A percentile compares a stretch with the other conserved stretches of the same genome.
Evolutionary conservation across 2,113 vertebrate genomes (phyloP).

Genomic region (Pangasianodon gigas): DNA sequence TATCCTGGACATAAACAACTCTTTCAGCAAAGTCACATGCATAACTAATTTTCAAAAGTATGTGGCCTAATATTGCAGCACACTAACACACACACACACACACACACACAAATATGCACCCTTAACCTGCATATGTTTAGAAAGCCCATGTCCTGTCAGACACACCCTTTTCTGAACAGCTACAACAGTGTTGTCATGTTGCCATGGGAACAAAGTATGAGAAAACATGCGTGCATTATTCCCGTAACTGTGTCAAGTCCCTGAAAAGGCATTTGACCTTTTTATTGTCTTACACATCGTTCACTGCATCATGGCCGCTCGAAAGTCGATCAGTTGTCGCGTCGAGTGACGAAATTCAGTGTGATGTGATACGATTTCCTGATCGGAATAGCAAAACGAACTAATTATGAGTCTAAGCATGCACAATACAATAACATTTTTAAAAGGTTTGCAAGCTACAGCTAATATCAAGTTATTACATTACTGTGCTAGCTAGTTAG

Average conservation of each 20-base stretch:
- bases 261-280: neutral
- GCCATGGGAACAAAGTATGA: constrained; percentile 35
- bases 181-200: constrained; percentile 30
- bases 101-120: constrained; percentile 19
- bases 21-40: neutral
- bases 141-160: constrained; percentile 22
- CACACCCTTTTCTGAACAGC: constrained; percentile 37
- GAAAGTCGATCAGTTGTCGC: no score
- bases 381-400: neutral
- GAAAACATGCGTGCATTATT: constrained; percentile 27
- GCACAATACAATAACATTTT: neutral
- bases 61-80: neutral
- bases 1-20: neutral
- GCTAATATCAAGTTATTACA: neutral
- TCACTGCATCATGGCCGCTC: neutral
- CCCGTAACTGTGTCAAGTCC: neutral
- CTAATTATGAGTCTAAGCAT: neutral
- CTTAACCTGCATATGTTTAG: constrained; percentile 14
- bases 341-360: neutral
- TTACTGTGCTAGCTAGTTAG: neutral
- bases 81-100: neutral
- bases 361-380: neutral
- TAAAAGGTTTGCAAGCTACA: neutral
- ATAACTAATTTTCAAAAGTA: neutral
- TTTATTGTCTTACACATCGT: neutral